Evolutionary conservation across 2,797 vertebrate species (phyloP), one percentile per base, ranked within the genome.

Genomic region (Megalops cyprinoides): DNA sequence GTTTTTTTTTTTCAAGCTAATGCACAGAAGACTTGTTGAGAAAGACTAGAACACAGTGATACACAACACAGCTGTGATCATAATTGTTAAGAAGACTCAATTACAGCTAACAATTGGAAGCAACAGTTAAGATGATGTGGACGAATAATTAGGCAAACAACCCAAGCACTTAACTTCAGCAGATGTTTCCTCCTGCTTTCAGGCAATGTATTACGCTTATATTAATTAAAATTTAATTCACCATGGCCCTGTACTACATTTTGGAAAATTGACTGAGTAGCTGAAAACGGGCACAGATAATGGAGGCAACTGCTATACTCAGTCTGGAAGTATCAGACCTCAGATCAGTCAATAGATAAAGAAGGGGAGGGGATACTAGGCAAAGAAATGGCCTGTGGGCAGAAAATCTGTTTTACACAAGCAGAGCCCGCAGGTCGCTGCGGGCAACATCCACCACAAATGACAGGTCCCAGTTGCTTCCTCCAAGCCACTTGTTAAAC

Each of bases 321-420:
- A 88, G 86, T 82, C 80, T 82, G 81, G 85, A 82, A 82, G 78
- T 82, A 84, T 89, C 89, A 85, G 73, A 86, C 84, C 89, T 89
- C 56, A 90, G 85, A 92, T 88, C 87, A 86, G 89, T 86, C 88
- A 86, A 87, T 89, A 88, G 86, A 89, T 84, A 87, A 83, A 85
- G 86, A 82, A 86, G 60, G 67, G 84, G 80, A 85, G 84, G 85
- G 84, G 87, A 85, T 87, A 88, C 84, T 76, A 82, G 79, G 86
- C 86, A 83, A 89, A 84, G 83, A 88, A 91, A 92, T 82, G 84
- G 89, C 93, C 93, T 90, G 85, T 87, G 88, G 95, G 92, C 92
- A 94, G 77, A 92, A 93, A 92, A 90, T 93, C 90, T 94, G 91
- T 94, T 93, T 94, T 92, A 94, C 92, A 94, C 91, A 93, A 89